Evolutionary conservation across 2,113 vertebrate species (phyloP).

Genomic region (Myxocyprinus asiaticus): DNA sequence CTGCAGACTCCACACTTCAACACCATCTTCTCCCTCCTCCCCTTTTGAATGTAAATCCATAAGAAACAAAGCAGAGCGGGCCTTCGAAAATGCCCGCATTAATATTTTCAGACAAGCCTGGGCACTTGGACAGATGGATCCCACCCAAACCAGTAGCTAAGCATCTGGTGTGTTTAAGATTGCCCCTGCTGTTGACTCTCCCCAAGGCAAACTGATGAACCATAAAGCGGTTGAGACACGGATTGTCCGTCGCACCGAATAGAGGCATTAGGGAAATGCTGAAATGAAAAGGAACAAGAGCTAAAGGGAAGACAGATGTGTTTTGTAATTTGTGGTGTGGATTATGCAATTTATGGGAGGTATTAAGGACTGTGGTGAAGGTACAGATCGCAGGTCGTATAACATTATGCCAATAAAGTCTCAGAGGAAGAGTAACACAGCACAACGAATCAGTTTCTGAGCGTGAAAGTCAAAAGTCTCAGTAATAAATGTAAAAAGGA

Average conservation of each 20-base stretch:
- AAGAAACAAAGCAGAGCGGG: neutral
- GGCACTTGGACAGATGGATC: conserved; percentile 41
- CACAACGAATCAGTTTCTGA: neutral
- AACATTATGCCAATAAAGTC: conserved; percentile 15
- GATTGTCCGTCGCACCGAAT: neutral
- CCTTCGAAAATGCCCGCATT: conserved; percentile 12
- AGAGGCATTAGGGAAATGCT: conserved; percentile 10
- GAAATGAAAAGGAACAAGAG: neutral
- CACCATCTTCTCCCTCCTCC: neutral
- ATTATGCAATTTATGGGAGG: conserved; percentile 34
- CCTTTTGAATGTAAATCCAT: neutral
- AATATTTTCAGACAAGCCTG: conserved; percentile 41
- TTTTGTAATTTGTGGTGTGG: conserved; percentile 18
- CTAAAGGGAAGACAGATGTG: conserved; percentile 30
- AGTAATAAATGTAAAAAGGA: conserved; percentile 24
- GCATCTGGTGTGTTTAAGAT: conserved; percentile 39
- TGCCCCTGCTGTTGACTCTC: neutral
- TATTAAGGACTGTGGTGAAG: conserved; percentile 19
- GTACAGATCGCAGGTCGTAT: neutral
- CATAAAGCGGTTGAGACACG: conserved; percentile 20
- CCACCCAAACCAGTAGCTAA: conserved; percentile 4
- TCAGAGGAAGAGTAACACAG: conserved; percentile 3
- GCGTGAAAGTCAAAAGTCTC: conserved; percentile 25
- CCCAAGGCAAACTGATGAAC: neutral
- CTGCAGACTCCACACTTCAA: neutral